Conservation (phyloP, 2,797 vertebrate species). For the Bradypodion ventrale region DNA sequence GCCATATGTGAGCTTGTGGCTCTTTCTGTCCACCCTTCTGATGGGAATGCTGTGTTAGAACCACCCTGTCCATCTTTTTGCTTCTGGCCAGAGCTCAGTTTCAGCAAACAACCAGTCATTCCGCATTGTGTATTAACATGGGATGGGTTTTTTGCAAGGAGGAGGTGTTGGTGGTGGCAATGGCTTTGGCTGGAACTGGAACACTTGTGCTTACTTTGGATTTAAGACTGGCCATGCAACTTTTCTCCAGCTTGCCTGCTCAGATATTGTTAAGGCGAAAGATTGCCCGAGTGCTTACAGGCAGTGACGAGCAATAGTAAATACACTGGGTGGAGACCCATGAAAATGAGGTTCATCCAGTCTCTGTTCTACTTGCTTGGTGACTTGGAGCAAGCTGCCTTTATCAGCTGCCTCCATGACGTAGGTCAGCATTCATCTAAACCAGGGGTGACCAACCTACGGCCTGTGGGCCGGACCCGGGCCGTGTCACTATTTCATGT, state of each 20-base stretch:
- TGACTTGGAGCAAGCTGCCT: constrained; percentile 4
- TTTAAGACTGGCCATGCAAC: constrained; percentile 10
- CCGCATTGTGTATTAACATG: neutral
- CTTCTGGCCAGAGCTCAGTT: neutral
- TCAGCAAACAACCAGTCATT: neutral
- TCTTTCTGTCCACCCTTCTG: neutral
- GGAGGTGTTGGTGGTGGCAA: neutral
- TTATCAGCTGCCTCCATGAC: neutral
- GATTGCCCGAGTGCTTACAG: constrained; percentile 6
- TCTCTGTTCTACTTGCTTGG: constrained; percentile 25
- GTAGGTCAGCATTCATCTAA: neutral
- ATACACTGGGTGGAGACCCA: constrained; percentile 4
- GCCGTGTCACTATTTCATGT: too few species aligned
- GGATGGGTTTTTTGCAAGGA: neutral
- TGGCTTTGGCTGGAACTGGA: neutral
- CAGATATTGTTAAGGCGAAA: neutral
- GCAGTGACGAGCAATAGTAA: neutral
- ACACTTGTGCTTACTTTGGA: constrained; percentile 7
- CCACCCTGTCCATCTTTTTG: neutral
- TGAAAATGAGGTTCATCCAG: neutral
- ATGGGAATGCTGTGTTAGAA: neutral
- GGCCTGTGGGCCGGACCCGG: too few species aligned
- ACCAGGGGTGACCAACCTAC: too few species aligned
- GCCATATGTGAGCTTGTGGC: neutral
- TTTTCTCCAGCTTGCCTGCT: neutral